These are phyloP conservation scores for Orestias chungarensis DNA, from an alignment of 2,797 vertebrate genomes.

Conservation along the genomic window DNA sequence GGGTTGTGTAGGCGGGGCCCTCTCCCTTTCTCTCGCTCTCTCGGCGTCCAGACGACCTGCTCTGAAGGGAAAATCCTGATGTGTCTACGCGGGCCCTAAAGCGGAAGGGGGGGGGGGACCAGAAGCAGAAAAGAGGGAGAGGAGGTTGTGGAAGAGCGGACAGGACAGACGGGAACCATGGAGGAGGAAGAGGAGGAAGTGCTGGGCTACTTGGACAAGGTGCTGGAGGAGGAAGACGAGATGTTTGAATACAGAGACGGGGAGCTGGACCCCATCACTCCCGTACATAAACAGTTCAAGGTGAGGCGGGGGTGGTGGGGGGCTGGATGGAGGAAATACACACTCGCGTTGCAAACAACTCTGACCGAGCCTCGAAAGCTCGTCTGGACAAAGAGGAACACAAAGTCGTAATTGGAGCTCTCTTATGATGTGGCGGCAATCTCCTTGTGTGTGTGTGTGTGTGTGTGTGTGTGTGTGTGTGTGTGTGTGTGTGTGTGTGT, in stretches of 20 bases:
- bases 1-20: conserved; percentile 71
- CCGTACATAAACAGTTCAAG: conserved; percentile 72
- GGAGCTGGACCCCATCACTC: conserved; percentile 82
- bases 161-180: conserved; percentile 75
- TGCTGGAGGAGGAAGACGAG: conserved; percentile 91
- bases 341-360: not conserved
- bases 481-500: conserved; percentile 16
- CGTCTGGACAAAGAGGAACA: conserved; percentile 43
- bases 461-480: conserved; percentile 40
- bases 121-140: conserved; percentile 40
- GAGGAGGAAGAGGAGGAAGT: conserved; percentile 96
- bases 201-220: conserved; percentile 91
- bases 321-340: conserved; percentile 41
- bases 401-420: conserved; percentile 54
- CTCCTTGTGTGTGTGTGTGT: conserved; percentile 39
- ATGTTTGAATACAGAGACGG: conserved; percentile 85
- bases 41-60: conserved; percentile 65
- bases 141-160: conserved; percentile 21
- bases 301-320: conserved; percentile 70
- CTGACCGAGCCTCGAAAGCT: conserved; percentile 24
- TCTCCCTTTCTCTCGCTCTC: conserved; percentile 54
- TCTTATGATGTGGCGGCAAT: conserved; percentile 43
- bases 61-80: conserved; percentile 73
- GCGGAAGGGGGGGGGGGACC: too few species aligned
- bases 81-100: conserved; percentile 71